These are phyloP conservation scores for Nasonia vitripennis DNA, from an alignment of 1,140 invertebrate species.

Conservation along the genomic window DNA sequence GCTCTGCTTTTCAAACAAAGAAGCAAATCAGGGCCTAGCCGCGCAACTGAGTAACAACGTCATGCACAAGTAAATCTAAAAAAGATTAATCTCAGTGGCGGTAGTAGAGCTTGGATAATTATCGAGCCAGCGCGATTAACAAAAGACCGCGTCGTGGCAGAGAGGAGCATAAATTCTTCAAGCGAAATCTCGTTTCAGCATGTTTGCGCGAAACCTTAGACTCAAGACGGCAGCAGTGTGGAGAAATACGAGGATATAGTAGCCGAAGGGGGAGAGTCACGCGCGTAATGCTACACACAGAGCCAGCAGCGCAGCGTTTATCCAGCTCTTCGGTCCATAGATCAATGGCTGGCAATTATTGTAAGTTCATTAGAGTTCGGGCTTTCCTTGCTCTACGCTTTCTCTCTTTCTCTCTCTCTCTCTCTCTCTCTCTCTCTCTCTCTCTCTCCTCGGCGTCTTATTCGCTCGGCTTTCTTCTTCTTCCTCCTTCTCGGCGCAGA, in stretches of 20 bases:
- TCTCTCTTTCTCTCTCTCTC: slow-evolving; percentile 7
- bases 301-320: slow-evolving; percentile 20
- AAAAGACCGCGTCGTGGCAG: not conserved
- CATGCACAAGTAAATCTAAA: slow-evolving; percentile 1
- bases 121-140: not conserved
- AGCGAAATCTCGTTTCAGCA: slow-evolving; percentile 21
- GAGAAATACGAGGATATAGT: slow-evolving; percentile 32
- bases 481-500: slow-evolving; percentile 2
- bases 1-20: slow-evolving; percentile 11
- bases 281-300: slow-evolving; percentile 20
- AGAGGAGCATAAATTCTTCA: slow-evolving; percentile 29
- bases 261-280: slow-evolving; percentile 10
- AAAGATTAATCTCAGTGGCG: not conserved
- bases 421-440: slow-evolving; percentile 22
- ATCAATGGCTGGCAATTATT: slow-evolving; percentile 75
- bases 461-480: not conserved
- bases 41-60: not conserved
- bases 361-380: slow-evolving; percentile 73
- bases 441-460: slow-evolving; percentile 4
- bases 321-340: slow-evolving; percentile 71
- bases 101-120: not conserved
- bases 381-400: slow-evolving; percentile 46
- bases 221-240: not conserved
- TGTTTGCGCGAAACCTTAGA: slow-evolving; percentile 20
- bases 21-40: not conserved